Evolutionary conservation across 2,888 invertebrate species (phyloP), one percentile per base, ranked within the genome.

Genomic region (Oasisia sp.): DNA sequence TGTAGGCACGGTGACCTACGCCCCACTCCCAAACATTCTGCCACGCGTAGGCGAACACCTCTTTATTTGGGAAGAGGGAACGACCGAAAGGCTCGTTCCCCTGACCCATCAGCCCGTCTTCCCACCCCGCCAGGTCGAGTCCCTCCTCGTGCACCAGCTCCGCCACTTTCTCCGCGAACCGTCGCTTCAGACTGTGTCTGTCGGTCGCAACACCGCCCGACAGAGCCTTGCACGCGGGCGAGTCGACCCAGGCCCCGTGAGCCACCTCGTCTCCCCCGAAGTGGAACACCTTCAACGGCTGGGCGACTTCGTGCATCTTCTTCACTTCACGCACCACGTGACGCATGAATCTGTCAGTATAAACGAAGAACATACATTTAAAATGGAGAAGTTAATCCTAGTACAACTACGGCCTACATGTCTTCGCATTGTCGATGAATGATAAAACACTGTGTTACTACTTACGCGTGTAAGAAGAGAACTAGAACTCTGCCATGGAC

Each of bases 181-280:
- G 95, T 94, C 91, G 94, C 94, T 94, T 94, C 94, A 74, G 95
- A 50, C 50, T 50, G 12, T 92, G 90, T 94, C 93, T 89, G 7
- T 38, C 90, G 7, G 90, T n/a, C 27, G 7, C 32, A 32, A 38
- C 74, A 74, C 14, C 74, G 74, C 74, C 5, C 4, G 89, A 92
- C 96, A 96, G 38, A 38, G 38, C 38, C 38, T 38, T 38, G 38
- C 38, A 38, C 8, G 91, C 92, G 0, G 95, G 93, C 0, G 95
- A 96, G 44, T 95, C 94, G n/a, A 94, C 92, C 95, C 95, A 95
- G 7, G 95, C 95, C 8, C 94, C 94, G 0, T 44, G 74, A 0
- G 95, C 94, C 2, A 95, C 95, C 93, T 96, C 96, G 92, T 96
- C 96, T 0, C 96, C 96, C 5, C 96, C 96, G 89, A 95, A 94